These are phyloP conservation scores for Crotalus tigris DNA, from an alignment of 2,113 vertebrate species.

Conservation along the genomic window DNA sequence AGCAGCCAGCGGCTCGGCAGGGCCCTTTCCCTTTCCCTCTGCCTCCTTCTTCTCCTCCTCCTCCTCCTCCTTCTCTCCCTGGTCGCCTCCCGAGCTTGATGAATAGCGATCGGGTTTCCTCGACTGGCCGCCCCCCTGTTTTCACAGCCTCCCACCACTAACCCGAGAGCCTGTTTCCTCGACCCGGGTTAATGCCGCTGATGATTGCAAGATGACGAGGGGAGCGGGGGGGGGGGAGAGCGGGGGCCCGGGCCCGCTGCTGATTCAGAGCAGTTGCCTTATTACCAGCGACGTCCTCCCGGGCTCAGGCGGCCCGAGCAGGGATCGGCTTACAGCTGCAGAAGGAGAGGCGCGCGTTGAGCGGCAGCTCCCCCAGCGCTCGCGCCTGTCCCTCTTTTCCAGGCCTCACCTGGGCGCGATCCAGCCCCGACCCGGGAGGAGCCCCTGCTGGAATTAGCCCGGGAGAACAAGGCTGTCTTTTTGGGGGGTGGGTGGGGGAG, in stretches of 20 bases:
- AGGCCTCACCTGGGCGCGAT: background rate
- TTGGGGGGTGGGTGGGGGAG: background rate
- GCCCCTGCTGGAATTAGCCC: background rate
- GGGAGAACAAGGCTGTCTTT: background rate
- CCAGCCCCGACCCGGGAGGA: background rate
- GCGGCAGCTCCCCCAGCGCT: background rate
- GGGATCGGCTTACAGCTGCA: constrained; percentile 5
- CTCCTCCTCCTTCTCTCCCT: constrained; percentile 5
- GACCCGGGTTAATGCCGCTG: constrained; percentile 89
- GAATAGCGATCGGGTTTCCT: constrained; percentile 86
- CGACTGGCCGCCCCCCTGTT: constrained; percentile 83
- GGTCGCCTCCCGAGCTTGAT: constrained; percentile 70
- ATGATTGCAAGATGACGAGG: constrained; percentile 90
- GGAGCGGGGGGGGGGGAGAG: constrained; percentile 21
- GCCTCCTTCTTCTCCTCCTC: background rate
- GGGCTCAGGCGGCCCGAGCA: background rate
- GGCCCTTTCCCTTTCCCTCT: constrained; percentile 67
- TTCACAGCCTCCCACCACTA: constrained; percentile 51
- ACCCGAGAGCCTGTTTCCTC: constrained; percentile 77
- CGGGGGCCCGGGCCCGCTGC: constrained; percentile 35
- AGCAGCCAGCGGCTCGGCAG: constrained; percentile 63
- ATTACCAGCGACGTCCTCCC: background rate
- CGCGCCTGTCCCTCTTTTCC: background rate
- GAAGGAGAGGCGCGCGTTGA: background rate
- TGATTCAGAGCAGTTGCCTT: constrained; percentile 31